These are phyloP conservation scores for Gymnodraco acuticeps DNA, from an alignment of 2,797 vertebrate species.

Conservation along the genomic window DNA sequence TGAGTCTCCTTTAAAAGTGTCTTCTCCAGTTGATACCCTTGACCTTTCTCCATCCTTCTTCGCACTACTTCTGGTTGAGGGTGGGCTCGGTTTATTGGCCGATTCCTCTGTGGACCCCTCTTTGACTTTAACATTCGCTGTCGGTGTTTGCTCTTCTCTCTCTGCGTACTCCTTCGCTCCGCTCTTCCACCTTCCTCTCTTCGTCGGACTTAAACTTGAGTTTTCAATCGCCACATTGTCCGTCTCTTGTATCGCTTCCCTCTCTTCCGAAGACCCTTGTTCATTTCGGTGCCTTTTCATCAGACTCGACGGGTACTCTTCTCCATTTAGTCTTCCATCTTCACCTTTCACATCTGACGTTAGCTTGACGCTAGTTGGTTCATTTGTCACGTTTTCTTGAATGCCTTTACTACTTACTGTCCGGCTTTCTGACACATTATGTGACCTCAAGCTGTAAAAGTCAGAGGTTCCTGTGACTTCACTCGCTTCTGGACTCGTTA, in stretches of 20 bases:
- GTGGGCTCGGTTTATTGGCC: background rate
- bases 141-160: background rate
- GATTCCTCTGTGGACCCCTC: background rate
- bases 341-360: background rate
- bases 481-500: too few species aligned
- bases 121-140: background rate
- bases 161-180: background rate
- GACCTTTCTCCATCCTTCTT: background rate
- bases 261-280: background rate
- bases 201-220: background rate
- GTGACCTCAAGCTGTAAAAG: background rate
- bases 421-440: background rate
- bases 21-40: accelerated
- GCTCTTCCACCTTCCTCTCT: background rate
- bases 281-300: background rate
- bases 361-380: background rate
- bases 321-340: too few species aligned
- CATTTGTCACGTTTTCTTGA: background rate
- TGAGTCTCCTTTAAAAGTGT: too few species aligned
- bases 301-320: accelerated
- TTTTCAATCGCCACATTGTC: background rate
- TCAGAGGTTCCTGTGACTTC: too few species aligned
- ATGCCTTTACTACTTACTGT: background rate
- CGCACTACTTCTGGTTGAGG: background rate
- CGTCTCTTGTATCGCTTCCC: background rate